Evolutionary conservation across 2,797 vertebrate genomes (phyloP), one percentile per base, ranked within the genome.

Genomic region (Propithecus deckenii): DNA sequence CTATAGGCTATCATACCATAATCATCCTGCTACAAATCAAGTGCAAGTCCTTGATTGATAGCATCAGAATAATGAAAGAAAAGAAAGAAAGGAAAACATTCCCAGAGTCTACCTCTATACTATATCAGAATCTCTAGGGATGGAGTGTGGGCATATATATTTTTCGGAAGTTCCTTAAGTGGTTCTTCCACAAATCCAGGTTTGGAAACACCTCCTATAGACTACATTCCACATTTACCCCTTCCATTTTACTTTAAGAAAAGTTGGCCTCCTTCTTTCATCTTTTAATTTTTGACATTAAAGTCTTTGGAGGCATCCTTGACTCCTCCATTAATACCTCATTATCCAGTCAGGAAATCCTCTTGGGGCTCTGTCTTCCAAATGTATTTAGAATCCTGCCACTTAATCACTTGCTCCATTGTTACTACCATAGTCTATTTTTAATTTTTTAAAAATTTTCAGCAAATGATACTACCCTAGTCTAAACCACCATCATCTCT

Each of bases 311-410:
- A 50, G 9, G 61, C 9, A 80, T 65, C 67, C 46, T 76, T 69
- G 85, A 75, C 35, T 78, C 28, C 50, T 28, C 38, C 14, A 46
- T 65, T 55, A 78, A 52, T 23, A 59, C 35, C n/a, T 5, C 25
- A 7, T 18, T 18, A 81, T 71, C 18, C 14, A 92, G 46, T 76
- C 7, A 89, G 35, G 43, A 96, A 80, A 89, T 90, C 28, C 76
- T 79, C 72, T 85, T 91, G 43, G 57, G 43, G 57, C 71, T 86
- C 71, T 79, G 48, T 55, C 69, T 89, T 81, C 41, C 43, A 65
- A 89, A 81, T 89, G 92, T 25, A 86, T 86, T 95, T 89, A 67
- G 52, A 92, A 55, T 90, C 48, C 65, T 97, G 59, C 35, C 57
- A 55, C 48, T 79, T 48, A 46, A 38, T 48, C 46, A 84, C 10